Conservation (phyloP, 30 jellyfish, hydroid and myxozoan genomes). For the Sanderia malayensis region DNA sequence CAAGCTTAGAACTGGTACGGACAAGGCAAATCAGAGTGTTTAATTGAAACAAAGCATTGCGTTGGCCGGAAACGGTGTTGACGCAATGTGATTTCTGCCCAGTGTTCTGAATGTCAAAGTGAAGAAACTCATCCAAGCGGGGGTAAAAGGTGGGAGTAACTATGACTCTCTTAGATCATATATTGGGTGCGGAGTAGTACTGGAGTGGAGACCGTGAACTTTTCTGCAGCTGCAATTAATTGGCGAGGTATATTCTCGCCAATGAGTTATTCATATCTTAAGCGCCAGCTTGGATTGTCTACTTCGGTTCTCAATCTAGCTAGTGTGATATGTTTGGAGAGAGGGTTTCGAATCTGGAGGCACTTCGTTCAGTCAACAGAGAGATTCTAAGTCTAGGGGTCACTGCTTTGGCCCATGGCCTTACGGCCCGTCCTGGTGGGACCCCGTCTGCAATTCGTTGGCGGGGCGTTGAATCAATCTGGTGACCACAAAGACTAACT, state of each 20-base stretch:
- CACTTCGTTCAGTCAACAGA: neutral
- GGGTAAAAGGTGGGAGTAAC: too few relatives aligned
- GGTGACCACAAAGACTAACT: neutral
- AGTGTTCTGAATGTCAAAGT: too few relatives aligned
- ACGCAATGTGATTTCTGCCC: too few relatives aligned
- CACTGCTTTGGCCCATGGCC: constrained; percentile 1
- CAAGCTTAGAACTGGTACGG: too few relatives aligned
- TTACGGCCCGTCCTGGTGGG: constrained; percentile 1
- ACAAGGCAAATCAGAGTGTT: too few relatives aligned
- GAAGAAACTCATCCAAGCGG: too few relatives aligned
- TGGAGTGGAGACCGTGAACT: too few relatives aligned
- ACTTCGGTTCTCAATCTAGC: constrained; percentile 2
- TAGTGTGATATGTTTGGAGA: neutral
- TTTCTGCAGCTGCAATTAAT: too few relatives aligned
- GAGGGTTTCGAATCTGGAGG: constrained; percentile 4
- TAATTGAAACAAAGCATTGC: too few relatives aligned
- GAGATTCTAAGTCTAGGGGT: neutral
- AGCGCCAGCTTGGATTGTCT: constrained; percentile 4
- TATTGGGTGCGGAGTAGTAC: too few relatives aligned
- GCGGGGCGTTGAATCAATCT: neutral
- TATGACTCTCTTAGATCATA: too few relatives aligned
- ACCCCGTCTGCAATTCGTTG: neutral
- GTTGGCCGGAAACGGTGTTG: too few relatives aligned
- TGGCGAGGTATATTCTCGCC: constrained; percentile 6
- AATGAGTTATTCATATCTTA: neutral